These are phyloP conservation scores for Pseudolaguvia tuberculata DNA, from an alignment of 2,113 vertebrate genomes.

Conservation along the genomic window DNA sequence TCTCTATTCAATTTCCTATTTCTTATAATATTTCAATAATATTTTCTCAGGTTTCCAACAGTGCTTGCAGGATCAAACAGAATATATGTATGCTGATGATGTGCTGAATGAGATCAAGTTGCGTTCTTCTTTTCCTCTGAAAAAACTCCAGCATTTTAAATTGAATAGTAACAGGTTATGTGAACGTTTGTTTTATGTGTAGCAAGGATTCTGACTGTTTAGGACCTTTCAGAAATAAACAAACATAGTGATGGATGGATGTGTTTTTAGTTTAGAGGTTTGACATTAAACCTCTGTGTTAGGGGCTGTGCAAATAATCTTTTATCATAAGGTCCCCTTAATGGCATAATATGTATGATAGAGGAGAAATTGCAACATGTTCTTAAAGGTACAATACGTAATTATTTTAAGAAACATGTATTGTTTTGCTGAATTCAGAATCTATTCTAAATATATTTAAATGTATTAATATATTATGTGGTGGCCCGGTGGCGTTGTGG, in stretches of 20 bases:
- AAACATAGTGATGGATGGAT: not conserved
- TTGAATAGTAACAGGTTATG: too few species aligned
- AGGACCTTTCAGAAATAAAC: not conserved
- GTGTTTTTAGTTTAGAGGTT: not conserved
- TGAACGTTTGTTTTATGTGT: not conserved
- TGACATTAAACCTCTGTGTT: not conserved
- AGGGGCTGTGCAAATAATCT: not conserved
- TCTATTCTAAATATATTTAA: too few species aligned
- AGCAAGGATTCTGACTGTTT: constrained; percentile 10
- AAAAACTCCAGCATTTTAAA: not conserved
- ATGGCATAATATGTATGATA: not conserved
- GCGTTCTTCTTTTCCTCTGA: constrained; percentile 19
- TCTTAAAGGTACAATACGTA: too few species aligned
- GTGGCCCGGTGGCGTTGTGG: too few species aligned
- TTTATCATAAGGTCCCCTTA: not conserved
- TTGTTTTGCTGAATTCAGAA: too few species aligned
- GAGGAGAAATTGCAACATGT: too few species aligned
- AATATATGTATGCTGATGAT: constrained; percentile 25
- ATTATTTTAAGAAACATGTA: too few species aligned
- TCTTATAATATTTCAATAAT: constrained; percentile 42
- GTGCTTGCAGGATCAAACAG: constrained; percentile 35
- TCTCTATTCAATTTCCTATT: constrained; percentile 37
- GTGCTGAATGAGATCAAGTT: not conserved
- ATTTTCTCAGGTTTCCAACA: constrained; percentile 22
- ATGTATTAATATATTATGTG: too few species aligned